Conservation (phyloP, 2,888 invertebrate species). For the Abrostola triplasia region DNA sequence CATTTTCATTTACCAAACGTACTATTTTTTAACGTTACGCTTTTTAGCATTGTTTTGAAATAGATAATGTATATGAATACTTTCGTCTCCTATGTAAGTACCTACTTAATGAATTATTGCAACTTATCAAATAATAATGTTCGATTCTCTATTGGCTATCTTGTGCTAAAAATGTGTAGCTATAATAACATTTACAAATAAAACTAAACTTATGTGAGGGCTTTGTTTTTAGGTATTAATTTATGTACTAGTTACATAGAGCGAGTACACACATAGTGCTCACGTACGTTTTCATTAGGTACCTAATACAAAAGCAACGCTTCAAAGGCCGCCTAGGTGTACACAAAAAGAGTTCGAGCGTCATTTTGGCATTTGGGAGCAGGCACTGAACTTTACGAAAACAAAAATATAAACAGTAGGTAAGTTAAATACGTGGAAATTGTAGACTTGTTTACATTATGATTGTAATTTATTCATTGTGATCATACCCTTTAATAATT, state of each 20-base stretch:
- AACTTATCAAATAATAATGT: too few species aligned
- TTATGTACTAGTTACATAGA: background rate
- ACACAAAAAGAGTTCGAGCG: constrained; percentile 5
- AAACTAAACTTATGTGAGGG: background rate
- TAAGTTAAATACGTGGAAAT: constrained; percentile 31
- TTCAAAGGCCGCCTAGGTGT: background rate
- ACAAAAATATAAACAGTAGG: constrained; percentile 43
- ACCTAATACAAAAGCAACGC: constrained; percentile 7
- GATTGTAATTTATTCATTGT: constrained; percentile 27
- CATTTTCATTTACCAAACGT: constrained; percentile 13
- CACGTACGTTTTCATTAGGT: background rate
- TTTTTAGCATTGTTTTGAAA: constrained; percentile 11
- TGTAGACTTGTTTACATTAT: constrained; percentile 26
- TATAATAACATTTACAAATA: background rate
- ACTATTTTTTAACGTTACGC: constrained; percentile 1
- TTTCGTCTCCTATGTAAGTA: background rate
- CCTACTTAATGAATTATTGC: too few species aligned
- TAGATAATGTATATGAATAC: background rate
- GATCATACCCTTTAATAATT: constrained; percentile 18
- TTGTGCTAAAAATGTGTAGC: constrained; percentile 1
- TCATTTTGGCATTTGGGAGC: constrained; percentile 3
- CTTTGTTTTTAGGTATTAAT: background rate
- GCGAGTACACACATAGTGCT: background rate
- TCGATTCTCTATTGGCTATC: background rate
- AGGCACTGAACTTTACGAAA: constrained; percentile 15